Percentiles rank a stretch among this genome's conserved stretches.
phyloP scores from a whole-genome alignment of 2,113 vertebrate species.

The Scytalopus superciliaris region DNA sequence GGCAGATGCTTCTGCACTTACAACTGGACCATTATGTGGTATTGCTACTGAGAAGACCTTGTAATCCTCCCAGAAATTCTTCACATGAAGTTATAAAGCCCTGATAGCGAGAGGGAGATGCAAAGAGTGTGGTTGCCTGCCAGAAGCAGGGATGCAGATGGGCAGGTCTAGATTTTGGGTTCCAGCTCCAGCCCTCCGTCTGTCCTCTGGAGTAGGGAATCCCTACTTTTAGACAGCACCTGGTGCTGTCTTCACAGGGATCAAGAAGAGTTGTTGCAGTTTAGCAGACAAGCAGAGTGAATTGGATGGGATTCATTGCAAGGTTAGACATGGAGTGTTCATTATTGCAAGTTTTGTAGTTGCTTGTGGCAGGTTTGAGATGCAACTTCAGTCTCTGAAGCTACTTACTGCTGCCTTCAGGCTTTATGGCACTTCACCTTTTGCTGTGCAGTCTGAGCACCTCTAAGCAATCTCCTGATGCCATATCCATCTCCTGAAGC shows the following conservation, averaged over 20 bases:
- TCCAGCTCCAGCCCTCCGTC: background rate
- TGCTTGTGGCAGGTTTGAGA: background rate
- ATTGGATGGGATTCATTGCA: background rate
- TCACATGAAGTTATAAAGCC: background rate
- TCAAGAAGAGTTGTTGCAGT: background rate
- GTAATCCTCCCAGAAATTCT: background rate
- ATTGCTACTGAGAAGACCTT: background rate
- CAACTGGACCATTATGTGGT: fast-evolving
- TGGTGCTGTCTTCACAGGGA: background rate
- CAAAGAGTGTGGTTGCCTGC: background rate
- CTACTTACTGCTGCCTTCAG: background rate
- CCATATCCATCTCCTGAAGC: background rate
- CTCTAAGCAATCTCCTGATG: background rate
- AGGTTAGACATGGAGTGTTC: fast-evolving
- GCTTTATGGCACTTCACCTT: background rate
- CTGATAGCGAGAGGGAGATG: background rate
- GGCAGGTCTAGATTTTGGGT: background rate
- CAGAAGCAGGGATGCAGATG: background rate
- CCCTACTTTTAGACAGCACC: background rate
- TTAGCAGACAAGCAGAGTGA: background rate
- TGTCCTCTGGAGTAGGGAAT: background rate
- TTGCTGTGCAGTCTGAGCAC: background rate
- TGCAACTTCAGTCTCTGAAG: background rate
- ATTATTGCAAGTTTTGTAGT: background rate
- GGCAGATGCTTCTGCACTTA: background rate